phyloP scores from a whole-genome alignment of 2,888 invertebrate genomes.

The Drosophila parthenogenetica region DNA sequence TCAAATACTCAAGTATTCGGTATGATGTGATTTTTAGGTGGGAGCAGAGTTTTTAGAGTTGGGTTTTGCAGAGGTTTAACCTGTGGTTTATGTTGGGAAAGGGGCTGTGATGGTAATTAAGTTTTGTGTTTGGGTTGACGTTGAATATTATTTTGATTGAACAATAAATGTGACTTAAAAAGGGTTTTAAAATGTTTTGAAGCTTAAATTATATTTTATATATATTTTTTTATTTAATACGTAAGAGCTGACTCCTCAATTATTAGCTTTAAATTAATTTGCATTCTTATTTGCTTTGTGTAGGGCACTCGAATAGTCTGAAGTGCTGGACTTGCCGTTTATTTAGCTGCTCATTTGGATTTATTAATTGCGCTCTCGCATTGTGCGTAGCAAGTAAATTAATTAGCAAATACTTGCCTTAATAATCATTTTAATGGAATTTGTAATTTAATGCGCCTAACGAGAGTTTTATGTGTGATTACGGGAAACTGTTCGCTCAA shows the following conservation, averaged over 20 bases:
- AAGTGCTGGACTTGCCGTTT: slow-evolving; percentile 13
- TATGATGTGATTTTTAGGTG: background rate
- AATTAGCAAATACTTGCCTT: slow-evolving; percentile 82
- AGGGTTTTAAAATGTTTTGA: no score
- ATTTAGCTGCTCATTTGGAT: slow-evolving; percentile 71
- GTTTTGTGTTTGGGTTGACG: no score
- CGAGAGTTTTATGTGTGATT: slow-evolving; percentile 80
- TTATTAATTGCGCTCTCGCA: slow-evolving; percentile 71
- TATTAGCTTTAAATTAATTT: no score
- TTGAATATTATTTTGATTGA: no score
- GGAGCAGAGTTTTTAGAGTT: background rate
- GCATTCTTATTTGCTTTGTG: background rate
- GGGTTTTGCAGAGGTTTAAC: background rate
- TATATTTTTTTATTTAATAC: no score
- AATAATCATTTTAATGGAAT: slow-evolving; percentile 83
- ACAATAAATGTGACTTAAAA: no score
- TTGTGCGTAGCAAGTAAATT: slow-evolving; percentile 78
- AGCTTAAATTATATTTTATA: no score
- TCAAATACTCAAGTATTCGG: slow-evolving; percentile 1
- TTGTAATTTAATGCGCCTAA: slow-evolving; percentile 83
- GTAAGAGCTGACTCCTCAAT: no score
- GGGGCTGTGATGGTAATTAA: no score
- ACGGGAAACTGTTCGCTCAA: slow-evolving; percentile 32
- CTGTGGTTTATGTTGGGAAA: no score
- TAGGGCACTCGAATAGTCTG: slow-evolving; percentile 50